Base-by-base conservation (phyloP, 2,888 invertebrate genomes). In the Drosophila cyrtoloma region DNA sequence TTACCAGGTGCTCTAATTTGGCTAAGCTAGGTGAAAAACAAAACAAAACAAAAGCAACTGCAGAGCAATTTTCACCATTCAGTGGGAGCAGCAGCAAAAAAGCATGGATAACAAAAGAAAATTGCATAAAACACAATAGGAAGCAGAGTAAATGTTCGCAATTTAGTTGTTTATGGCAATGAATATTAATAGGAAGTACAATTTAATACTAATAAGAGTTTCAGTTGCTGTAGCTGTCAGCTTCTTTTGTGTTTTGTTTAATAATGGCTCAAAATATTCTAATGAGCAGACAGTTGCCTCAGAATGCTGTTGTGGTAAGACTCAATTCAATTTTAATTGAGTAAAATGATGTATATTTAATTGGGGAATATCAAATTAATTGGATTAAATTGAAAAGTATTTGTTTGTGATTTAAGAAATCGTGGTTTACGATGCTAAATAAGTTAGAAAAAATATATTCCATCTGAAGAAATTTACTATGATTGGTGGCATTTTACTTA, bases 1-100 rank as follows among this genome's bases (percentile, higher is more conserved):
- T 55, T 44, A 32, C 19, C 37, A 58, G 32, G 28, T 59, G 30
- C 33, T 44, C 19, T 22, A 9, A 44, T 35, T 68, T 68, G 68
- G 14, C 32, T 39, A 39, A 26, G 53, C 37, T 68, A 28, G n/a
- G 19, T 19, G 22, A 1, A 32, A 56, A 32, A 53, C 33, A 12
- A 33, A 33, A 12, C 16, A 30, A 51, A 52, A n/a, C 1, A 16
- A 33, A 53, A 14, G 2, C 5, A 26, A 6, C 35, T 10, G 16
- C 14, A 55, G 16, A 3, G 16, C 3, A 35, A 35, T 16, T 16
- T 33, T 33, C 33, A 22, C 22, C n/a, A 22, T 33, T 53, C 32
- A 9, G 16, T 19, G 22, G 7, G 3, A 22, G 12, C 26, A 26
- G 16, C 16, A 22, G 22, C 14, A 35, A 35, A 22, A 4, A 35